These are phyloP conservation scores for Manis crassicaudata DNA, from an alignment of 2,797 vertebrate species.

Conservation along the genomic window DNA sequence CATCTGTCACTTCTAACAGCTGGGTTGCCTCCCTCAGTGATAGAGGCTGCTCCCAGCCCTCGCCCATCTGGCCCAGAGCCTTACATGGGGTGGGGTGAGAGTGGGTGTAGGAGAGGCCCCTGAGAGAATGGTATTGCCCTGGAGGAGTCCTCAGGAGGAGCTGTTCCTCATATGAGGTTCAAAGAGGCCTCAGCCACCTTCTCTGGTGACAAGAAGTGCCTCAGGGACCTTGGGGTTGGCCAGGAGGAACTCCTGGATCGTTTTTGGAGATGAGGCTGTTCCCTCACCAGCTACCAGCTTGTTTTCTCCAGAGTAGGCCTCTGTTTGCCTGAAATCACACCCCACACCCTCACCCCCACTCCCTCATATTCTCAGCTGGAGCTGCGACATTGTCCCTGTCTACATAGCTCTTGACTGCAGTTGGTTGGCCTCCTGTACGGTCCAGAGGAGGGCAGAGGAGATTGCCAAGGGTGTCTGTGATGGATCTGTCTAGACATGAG, in stretches of 20 bases:
- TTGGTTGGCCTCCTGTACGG: not conserved
- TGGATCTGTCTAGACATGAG: not conserved
- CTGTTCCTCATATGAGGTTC: not conserved
- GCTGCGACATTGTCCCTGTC: not conserved
- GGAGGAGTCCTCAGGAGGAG: not conserved
- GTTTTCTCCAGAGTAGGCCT: not conserved
- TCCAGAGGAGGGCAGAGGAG: not conserved
- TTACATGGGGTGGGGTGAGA: not conserved
- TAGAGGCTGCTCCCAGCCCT: not conserved
- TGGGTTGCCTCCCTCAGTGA: not conserved
- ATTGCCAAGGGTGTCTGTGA: not conserved
- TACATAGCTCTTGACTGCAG: not conserved
- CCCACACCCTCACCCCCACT: no score
- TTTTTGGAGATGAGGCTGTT: not conserved
- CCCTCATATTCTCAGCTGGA: not conserved
- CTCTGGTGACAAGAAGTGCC: not conserved
- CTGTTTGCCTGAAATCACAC: not conserved
- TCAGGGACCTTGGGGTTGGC: not conserved
- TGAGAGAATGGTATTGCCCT: not conserved
- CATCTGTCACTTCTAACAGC: conserved; percentile 42
- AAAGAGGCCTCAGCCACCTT: not conserved
- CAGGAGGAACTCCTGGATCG: not conserved
- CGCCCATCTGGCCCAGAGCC: not conserved
- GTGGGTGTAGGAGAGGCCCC: not conserved
- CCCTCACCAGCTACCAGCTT: not conserved